Base-by-base conservation (phyloP, 2,888 invertebrate species). In the Julus scandinavius region DNA sequence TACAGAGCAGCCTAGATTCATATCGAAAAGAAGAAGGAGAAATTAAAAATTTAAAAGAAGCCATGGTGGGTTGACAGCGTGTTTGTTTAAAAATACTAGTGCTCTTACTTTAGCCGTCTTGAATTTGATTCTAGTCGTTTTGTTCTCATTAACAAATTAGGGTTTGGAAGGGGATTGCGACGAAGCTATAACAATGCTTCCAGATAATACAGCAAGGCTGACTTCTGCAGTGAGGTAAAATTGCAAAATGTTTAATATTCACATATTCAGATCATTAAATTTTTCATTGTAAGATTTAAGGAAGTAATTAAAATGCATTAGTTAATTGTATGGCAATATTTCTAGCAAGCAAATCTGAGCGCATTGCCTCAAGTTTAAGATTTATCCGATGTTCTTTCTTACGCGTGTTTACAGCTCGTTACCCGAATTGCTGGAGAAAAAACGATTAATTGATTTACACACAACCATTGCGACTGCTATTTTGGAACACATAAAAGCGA, bases 391-490 rank as follows among this genome's bases (percentile, higher is more conserved):
- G 1, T 29, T 29, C 29, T 1, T 29, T 29, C 29, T 29, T 29
- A 29, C 29, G 1, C 29, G 1, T 29, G 29, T 29, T 63, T 87
- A 5, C 17, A 89, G 89, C 92, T 98, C 98, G 0, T 93, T 99
- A 91, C 99, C 99, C 0, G 98, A 99, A 92, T 94, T 99, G 45
- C 94, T 99, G 93, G 99, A 99, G 92, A 98, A 97, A 94, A 99
- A 99, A 92, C 94, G 98, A 72, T 94, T 99, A 17, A 98, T 99
- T 91, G 99, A 99, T 92, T 97, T 99, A 97, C 99, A 99, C 92
- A 99, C 98, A 41, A 99, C 98, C 90, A 96, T 99, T 90, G 99
- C 99, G 3, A 99, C 99, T 58, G 93, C 93, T 29, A 91, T 94
- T 29, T 91, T 94, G 13, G 93, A 94, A 80, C 92, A 93, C 87